Base-by-base conservation (phyloP, 2,797 vertebrate genomes). In the Valencia hispanica region DNA sequence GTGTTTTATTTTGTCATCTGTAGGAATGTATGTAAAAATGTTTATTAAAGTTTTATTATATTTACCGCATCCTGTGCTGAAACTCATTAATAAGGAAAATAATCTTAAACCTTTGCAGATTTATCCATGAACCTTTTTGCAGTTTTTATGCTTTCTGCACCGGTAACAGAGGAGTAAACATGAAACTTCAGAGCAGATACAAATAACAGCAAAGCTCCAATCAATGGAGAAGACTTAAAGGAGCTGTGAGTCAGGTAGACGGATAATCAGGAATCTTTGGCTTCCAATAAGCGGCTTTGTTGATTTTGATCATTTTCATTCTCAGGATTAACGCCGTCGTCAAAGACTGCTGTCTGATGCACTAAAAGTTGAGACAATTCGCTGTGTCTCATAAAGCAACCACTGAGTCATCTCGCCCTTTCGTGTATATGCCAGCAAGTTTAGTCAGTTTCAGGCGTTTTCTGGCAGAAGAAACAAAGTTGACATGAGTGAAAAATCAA, bases 261-360 rank as follows among this genome's bases (percentile, higher is more conserved):
- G 59, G 77, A 86, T 82, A 79, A 83, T 82, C 72, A 34, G 41
- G 36, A 72, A 71, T 75, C 75, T 86, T 79, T 63, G 65, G 79
- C 79, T 78, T 80, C 74, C 78, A 82, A 55, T 81, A 86, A 88
- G 78, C 79, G 57, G 80, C 88, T 86, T 83, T 80, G 72, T 83
- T 55, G 72, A 72, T 65, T 45, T 53, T 63, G 69, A 50, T 77
- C 80, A 80, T 89, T 84, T 74, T 81, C 66, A 32, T 59, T 66
- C 20, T 41, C 36, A 86, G 80, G 79, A 89, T 83, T 80, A 73
- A 84, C 22, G 70, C 72, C 70, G 76, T 77, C 73, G 41, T 80
- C 43, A 65, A 68, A 83, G 77, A n/a, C 72, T 32, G 7, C 69
- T 57, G 75, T 55, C 68, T 68, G 74, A 68, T 4, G 8, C 53